Conservation (phyloP, 2,113 vertebrate genomes). For the Scomber scombrus region DNA sequence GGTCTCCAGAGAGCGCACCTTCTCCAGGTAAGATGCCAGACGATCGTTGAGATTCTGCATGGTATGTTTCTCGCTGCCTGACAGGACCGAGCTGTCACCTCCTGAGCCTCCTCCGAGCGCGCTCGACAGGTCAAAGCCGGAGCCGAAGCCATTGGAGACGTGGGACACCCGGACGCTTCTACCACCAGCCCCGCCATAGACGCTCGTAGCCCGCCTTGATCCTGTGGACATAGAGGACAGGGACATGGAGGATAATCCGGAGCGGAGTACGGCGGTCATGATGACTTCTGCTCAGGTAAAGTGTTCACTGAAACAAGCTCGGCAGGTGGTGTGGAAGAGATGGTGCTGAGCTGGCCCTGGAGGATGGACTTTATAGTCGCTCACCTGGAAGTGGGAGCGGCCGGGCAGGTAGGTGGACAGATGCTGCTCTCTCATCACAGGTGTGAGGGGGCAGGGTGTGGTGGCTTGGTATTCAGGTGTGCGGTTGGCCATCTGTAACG, state of each 20-base stretch:
- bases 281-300: neutral
- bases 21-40: conserved; percentile 81
- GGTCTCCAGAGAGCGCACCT: conserved; percentile 83
- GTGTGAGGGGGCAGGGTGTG: conserved; percentile 57
- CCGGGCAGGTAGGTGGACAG: conserved; percentile 39
- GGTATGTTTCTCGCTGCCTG: conserved; percentile 74
- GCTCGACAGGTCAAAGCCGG: conserved; percentile 57
- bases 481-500: neutral
- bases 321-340: conserved; percentile 11
- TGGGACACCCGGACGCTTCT: conserved; percentile 69
- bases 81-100: neutral
- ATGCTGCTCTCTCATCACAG: conserved; percentile 18
- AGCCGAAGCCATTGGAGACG: conserved; percentile 28
- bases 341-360: conserved; percentile 1
- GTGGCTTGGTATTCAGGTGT: conserved; percentile 9
- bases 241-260: conserved; percentile 25
- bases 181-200: conserved; percentile 73
- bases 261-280: conserved; percentile 23
- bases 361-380: conserved; percentile 54
- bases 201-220: conserved; percentile 41
- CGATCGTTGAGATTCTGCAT: conserved; percentile 89
- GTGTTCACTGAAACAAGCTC: neutral
- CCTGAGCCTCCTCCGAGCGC: neutral
- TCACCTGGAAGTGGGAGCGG: conserved; percentile 41
- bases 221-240: conserved; percentile 1